Evolutionary conservation across 2,888 invertebrate genomes (phyloP), one percentile per base, ranked within the genome.

Genomic region (Cephus rjabovi): DNA sequence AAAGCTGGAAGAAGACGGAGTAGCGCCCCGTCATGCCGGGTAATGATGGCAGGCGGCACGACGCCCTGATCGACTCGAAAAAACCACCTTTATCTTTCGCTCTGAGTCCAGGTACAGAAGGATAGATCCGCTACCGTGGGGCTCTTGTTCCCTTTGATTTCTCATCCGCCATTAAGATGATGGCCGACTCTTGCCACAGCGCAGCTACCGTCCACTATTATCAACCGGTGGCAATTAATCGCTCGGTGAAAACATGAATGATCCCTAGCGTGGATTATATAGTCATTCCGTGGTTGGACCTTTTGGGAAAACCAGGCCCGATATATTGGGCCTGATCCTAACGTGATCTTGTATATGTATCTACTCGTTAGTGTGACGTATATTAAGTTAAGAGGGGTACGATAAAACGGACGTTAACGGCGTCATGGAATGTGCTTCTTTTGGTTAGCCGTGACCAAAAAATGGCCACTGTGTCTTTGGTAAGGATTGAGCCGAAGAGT

Each of bases 361-460:
- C 23, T 56, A 56, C 9, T 9, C 0, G 56, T 56, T 23, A 9
- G 56, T 9, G 23, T 23, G 9, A 23, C 6, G 56, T 56, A 56
- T 56, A 56, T 56, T 56, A 23, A 56, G 40, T 56, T 56, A 56
- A 23, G 23, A 23, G 56, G 85, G 85, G 87, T 88, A 86, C 89
- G 86, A 89, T 89, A 89, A 89, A 90, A 85, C 81, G 81, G 89
- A 90, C 89, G 84, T 88, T 90, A 90, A 90, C 86, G 90, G 88
- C 87, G 86, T 88, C 87, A 87, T 90, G 84, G 89, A 89, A 89
- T 89, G 68, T 79, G 77, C 79, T 74, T 70, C 74, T 76, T 77
- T 76, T 34, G 71, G 76, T 80, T 76, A 79, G 69, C 76, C 81
- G 79, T 75, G 79, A 34, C 68, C 74, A 73, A 74, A 69, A 9